phyloP scores from a whole-genome alignment of 2,113 vertebrate genomes.

The Toxotes jaculatrix region DNA sequence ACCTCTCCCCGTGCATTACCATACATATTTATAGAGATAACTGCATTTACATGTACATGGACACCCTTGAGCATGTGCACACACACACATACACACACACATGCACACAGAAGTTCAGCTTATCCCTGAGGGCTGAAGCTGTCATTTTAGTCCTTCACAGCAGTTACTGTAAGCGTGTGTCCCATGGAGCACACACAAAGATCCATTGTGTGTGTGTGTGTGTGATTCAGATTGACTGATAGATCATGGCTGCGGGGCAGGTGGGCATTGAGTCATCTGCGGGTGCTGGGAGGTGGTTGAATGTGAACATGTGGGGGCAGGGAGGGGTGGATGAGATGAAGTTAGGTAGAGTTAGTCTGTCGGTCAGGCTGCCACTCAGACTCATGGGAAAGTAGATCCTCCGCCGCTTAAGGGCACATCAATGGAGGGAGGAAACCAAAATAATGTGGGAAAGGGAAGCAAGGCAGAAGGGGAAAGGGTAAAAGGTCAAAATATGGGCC shows the following conservation, averaged over 20 bases:
- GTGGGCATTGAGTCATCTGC: slow-evolving; percentile 69
- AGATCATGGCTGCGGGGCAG: slow-evolving; percentile 73
- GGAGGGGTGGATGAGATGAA: slow-evolving; percentile 48
- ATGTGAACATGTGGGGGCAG: slow-evolving; percentile 44
- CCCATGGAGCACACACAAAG: slow-evolving; percentile 46
- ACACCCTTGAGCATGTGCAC: slow-evolving; percentile 46
- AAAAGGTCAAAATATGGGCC: slow-evolving; percentile 37
- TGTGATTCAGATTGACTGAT: slow-evolving; percentile 72
- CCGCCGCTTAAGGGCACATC: slow-evolving; percentile 61
- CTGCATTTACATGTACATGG: slow-evolving; percentile 68
- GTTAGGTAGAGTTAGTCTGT: slow-evolving; percentile 53
- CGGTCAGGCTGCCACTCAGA: slow-evolving; percentile 63
- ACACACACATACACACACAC: slow-evolving; percentile 26
- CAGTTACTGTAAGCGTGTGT: slow-evolving; percentile 56
- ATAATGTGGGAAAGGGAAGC: slow-evolving; percentile 60
- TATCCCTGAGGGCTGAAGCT: slow-evolving; percentile 64
- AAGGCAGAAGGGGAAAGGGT: slow-evolving; percentile 29
- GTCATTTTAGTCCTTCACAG: slow-evolving; percentile 73
- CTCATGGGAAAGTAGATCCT: slow-evolving; percentile 71
- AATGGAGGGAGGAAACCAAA: slow-evolving; percentile 31
- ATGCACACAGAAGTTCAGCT: slow-evolving; percentile 68
- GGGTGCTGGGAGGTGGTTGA: slow-evolving; percentile 51
- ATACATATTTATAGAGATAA: slow-evolving; percentile 77
- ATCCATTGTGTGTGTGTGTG: slow-evolving; percentile 28
- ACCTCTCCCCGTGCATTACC: slow-evolving; percentile 59